Evolutionary conservation across 1,140 invertebrate species (phyloP), one percentile per base, ranked within the genome.

Genomic region (Heliconius congener): DNA sequence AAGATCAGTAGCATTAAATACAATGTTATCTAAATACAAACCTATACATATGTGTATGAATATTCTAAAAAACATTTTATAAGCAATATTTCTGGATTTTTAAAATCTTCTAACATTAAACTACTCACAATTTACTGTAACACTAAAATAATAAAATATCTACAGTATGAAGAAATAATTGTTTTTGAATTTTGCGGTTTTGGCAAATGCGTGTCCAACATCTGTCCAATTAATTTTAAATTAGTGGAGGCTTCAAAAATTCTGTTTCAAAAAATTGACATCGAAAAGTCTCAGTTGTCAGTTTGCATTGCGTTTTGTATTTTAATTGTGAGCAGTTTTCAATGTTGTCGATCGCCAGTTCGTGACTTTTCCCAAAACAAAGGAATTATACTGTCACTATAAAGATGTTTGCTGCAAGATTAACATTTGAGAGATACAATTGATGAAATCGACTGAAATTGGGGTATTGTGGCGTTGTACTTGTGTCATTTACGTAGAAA

Each of bases 321-420:
- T 88, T 85, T 83, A 90, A 87, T 88, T 89, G 84, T 82, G 77
- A 73, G 79, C 73, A 76, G 75, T 85, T 81, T 76, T 73, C 66
- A 50, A 46, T 74, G 46, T 71, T 52, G 73, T 88, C 87, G 85
- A 88, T 89, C 86, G 85, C 84, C 52, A 52, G 76, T 85, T 84
- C 92, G 92, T 93, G 92, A 93, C 90, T 92, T 93, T 88, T 85
- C 71, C 80, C 86, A 93, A 93, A 93, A 93, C 92, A 93, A 88
- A 82, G 60, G 91, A 88, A 87, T 93, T 87, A 90, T 19, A 60
- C 74, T 74, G 82, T 89, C 81, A 86, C 80, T 83, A 83, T 80
- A 83, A 83, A 88, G 84, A 90, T 83, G 71, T 78, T 79, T 79
- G 85, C 80, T 87, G 83, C 83, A 85, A 84, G 84, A 84, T 73